Conservation (phyloP, 2,888 invertebrate species). For the Agonopterix heracliana region DNA sequence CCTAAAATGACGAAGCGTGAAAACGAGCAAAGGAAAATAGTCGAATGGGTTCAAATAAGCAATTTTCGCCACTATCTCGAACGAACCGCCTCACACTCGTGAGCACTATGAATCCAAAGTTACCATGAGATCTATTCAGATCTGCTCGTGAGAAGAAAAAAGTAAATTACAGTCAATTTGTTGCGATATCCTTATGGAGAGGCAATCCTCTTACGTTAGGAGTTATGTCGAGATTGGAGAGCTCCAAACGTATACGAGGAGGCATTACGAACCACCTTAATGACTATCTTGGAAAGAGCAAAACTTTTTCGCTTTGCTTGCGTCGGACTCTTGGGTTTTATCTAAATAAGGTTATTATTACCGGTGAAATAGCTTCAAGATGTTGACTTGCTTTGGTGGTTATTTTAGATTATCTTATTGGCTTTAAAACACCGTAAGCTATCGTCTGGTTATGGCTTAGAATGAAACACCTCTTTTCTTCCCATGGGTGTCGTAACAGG, state of each 20-base stretch:
- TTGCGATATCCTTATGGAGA: conserved; percentile 66
- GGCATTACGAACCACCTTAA: conserved; percentile 42
- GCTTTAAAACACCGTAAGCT: too few species aligned
- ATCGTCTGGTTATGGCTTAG: too few species aligned
- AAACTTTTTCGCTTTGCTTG: conserved; percentile 50
- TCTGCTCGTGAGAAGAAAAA: conserved; percentile 68
- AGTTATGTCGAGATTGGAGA: conserved; percentile 39
- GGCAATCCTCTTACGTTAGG: conserved; percentile 57
- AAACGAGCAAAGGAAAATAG: conserved; percentile 33
- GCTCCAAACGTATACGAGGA: conserved; percentile 24
- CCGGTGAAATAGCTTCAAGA: conserved; percentile 20
- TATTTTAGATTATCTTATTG: too few species aligned
- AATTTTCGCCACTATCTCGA: conserved; percentile 46
- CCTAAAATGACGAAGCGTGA: conserved; percentile 32
- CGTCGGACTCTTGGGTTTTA: conserved; percentile 38
- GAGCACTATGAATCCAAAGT: conserved; percentile 40
- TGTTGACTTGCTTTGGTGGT: neutral
- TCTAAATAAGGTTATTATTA: conserved; percentile 56
- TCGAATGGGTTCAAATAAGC: conserved; percentile 53
- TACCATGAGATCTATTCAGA: conserved; percentile 35
- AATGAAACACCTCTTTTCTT: too few species aligned
- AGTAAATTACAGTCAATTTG: conserved; percentile 69
- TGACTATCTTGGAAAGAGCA: conserved; percentile 54
- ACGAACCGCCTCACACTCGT: conserved; percentile 36
- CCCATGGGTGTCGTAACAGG: too few species aligned